Evolutionary conservation across 2,113 vertebrate species (phyloP).

Genomic region (Amazona vittata): DNA sequence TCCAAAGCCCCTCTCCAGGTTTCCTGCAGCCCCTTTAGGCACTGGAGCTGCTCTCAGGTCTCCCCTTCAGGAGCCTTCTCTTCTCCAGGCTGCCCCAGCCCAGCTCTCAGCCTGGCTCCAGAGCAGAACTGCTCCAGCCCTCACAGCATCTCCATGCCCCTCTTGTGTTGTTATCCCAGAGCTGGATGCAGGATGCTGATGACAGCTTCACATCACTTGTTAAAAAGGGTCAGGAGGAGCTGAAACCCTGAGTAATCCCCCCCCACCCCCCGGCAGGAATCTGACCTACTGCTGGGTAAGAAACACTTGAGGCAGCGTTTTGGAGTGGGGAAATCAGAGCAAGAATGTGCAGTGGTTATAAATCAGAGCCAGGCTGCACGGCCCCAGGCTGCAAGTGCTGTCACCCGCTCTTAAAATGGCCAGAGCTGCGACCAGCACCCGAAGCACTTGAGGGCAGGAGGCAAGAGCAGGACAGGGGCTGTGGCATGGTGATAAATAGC

Average conservation of each 20-base stretch:
- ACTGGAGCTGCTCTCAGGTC: too few species aligned
- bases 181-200: neutral
- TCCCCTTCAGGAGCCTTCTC: too few species aligned
- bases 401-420: neutral
- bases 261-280: neutral
- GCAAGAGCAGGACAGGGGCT: neutral
- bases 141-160: neutral
- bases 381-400: neutral
- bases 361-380: neutral
- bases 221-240: neutral
- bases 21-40: too few species aligned
- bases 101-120: neutral
- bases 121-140: neutral
- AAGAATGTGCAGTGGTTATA: neutral
- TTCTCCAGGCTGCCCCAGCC: neutral
- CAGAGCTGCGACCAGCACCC: neutral
- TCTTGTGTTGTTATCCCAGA: neutral
- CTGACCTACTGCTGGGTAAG: neutral
- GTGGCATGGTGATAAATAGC: neutral
- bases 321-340: neutral
- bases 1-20: too few species aligned
- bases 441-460: accelerated
- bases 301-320: neutral
- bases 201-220: accelerated
- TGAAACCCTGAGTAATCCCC: neutral